Evolutionary conservation across 2,888 invertebrate species (phyloP).

Genomic region (Peribatodes rhomboidaria): DNA sequence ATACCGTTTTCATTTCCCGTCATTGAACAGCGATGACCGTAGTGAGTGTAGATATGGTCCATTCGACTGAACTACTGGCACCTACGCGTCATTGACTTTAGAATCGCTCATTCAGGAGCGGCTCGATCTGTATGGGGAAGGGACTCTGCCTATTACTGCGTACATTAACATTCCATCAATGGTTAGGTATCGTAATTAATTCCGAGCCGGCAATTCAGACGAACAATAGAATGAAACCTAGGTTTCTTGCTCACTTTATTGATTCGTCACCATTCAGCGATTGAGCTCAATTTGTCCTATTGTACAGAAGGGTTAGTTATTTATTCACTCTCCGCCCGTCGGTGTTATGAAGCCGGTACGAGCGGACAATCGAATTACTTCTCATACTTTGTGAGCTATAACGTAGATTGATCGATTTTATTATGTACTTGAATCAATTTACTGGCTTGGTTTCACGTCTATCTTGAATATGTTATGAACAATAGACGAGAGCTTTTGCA

Average conservation of each 20-base stretch:
- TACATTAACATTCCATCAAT: slow-evolving; percentile 46
- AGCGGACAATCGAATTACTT: slow-evolving; percentile 47
- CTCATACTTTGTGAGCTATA: slow-evolving; percentile 49
- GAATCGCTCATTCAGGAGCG: slow-evolving; percentile 40
- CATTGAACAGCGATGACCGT: slow-evolving; percentile 37
- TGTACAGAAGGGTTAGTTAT: slow-evolving; percentile 44
- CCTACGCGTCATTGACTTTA: slow-evolving; percentile 45
- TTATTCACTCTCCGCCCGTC: slow-evolving; percentile 46
- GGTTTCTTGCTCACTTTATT: slow-evolving; percentile 42
- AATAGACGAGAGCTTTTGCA: slow-evolving; percentile 2
- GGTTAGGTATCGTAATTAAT: slow-evolving; percentile 41
- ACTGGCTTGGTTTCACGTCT: slow-evolving; percentile 39
- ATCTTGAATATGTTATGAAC: slow-evolving; percentile 32
- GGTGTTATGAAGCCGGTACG: slow-evolving; percentile 37
- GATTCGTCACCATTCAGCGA: slow-evolving; percentile 45
- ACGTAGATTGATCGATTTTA: slow-evolving; percentile 52
- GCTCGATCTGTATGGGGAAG: slow-evolving; percentile 39
- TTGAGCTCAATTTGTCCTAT: slow-evolving; percentile 37
- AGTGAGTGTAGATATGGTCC: slow-evolving; percentile 39
- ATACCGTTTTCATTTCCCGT: slow-evolving; percentile 34
- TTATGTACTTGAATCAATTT: slow-evolving; percentile 47
- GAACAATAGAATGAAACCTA: slow-evolving; percentile 36
- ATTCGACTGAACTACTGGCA: slow-evolving; percentile 39
- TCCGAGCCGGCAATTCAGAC: slow-evolving; percentile 23
- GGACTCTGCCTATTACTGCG: slow-evolving; percentile 43